Conservation (phyloP, 2,113 vertebrate genomes). For the Sardina pilchardus region DNA sequence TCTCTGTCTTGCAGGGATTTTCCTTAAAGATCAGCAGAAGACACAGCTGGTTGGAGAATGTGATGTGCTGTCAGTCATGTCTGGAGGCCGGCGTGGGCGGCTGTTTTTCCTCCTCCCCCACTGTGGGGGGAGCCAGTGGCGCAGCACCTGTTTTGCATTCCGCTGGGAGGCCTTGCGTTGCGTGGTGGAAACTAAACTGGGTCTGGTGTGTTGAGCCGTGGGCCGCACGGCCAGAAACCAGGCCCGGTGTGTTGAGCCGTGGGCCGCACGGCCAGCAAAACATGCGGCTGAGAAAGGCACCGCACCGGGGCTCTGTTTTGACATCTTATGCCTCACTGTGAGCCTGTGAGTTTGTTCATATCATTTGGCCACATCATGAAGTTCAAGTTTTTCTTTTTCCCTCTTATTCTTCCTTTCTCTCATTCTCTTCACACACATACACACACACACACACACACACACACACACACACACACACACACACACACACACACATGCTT, state of each 20-base stretch:
- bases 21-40: slow-evolving; percentile 54
- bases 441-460: not conserved
- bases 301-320: not conserved
- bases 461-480: not conserved
- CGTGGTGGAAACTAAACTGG: slow-evolving; percentile 45
- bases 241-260: slow-evolving; percentile 17
- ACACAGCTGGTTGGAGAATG: slow-evolving; percentile 70
- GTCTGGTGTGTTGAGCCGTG: slow-evolving; percentile 18
- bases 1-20: slow-evolving; percentile 18
- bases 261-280: not conserved
- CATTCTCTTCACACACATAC: not conserved
- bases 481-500: not conserved
- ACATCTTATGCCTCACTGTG: not conserved
- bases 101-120: slow-evolving; percentile 63
- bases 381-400: too few relatives aligned
- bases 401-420: too few relatives aligned
- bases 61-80: slow-evolving; percentile 64
- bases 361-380: not conserved
- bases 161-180: slow-evolving; percentile 48
- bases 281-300: not conserved
- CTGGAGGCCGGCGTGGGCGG: slow-evolving; percentile 52
- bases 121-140: slow-evolving; percentile 60
- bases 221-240: not conserved
- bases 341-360: not conserved
- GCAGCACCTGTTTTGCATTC: slow-evolving; percentile 76